Base-by-base conservation (phyloP, 2,888 invertebrate species). In the Bellardia bayeri region DNA sequence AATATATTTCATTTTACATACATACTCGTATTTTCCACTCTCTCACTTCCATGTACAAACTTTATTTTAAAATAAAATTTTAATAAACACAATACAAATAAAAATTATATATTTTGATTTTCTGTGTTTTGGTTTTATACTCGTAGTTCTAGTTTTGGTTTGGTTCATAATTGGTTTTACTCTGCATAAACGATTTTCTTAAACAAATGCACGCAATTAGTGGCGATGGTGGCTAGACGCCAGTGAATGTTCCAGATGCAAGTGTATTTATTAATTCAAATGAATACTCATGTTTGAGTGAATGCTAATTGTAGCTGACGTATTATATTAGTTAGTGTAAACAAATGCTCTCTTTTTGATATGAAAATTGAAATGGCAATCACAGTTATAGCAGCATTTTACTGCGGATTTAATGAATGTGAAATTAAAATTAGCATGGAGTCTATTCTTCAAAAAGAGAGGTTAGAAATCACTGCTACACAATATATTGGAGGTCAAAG, bases 191-290 rank as follows among this genome's bases (percentile, higher is more conserved):
- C 61, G 64, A 84, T 81, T 64, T 82, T 81, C 83, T 84, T 84
- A 74, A 82, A 51, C 42, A 78, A 87, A 82, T 85, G 82, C 87
- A 82, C 82, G 82, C 85, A 87, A 87, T 85, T 80, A 79, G 82
- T 51, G 82, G 82, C 14, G 74, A n/a, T 68, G 45, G 42, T 71
- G 79, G 85, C 74, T 69, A 82, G 87, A 85, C 79, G 82, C 68
- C 74, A 56, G 23, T 37, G 66, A 72, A 72, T 76, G 51, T 81
- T 84, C 61, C 68, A 64, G 33, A 87, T 85, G 81, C 56, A 72
- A 72, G 8, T 74, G 7, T 37, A 37, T 23, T 49, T 16, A 16
- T 56, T 23, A 23, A 23, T 23, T 0, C 23, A 56, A 8, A 3
- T 8, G 23, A 56, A 74, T 61, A 14, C 40, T 51, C 61, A 23